Conservation (phyloP, 2,113 vertebrate species). For the Empidonax alnorum region DNA sequence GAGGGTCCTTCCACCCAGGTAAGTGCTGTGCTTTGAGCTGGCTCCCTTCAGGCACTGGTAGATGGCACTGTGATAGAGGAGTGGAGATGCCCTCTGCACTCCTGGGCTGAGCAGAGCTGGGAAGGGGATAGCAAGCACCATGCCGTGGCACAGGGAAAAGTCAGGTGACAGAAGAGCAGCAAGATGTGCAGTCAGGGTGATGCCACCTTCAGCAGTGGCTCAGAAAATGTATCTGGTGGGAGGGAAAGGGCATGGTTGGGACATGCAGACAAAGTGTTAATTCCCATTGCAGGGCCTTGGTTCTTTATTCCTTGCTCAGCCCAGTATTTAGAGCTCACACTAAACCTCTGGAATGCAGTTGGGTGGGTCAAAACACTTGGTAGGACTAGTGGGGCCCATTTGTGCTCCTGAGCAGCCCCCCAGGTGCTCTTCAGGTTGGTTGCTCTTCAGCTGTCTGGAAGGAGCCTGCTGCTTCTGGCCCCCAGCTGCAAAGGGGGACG, state of each 20-base stretch:
- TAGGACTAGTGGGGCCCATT: neutral
- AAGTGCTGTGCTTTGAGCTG: neutral
- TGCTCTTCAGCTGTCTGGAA: conserved; percentile 9
- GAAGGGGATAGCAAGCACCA: neutral
- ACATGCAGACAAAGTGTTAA: neutral
- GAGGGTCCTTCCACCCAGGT: neutral
- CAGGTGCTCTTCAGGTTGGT: neutral
- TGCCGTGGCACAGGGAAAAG: neutral
- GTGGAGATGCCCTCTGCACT: fast-evolving
- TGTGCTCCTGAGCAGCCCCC: neutral
- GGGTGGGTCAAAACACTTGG: neutral
- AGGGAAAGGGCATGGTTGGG: neutral
- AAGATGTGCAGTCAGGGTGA: neutral
- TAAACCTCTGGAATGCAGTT: fast-evolving
- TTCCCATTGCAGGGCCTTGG: neutral
- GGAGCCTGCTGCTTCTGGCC: conserved; percentile 13
- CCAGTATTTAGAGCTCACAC: neutral
- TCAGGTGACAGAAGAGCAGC: neutral
- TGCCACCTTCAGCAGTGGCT: neutral
- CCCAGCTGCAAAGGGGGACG: neutral
- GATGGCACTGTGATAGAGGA: neutral
- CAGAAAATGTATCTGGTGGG: neutral
- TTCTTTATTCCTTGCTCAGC: neutral
- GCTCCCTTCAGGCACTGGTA: neutral
- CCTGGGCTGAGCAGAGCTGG: neutral